A percentile compares a stretch with the other conserved stretches of the same genome.
These are phyloP conservation scores for Ophion ventricosus DNA, from an alignment of 2,888 invertebrate genomes.

Conservation along the genomic window DNA sequence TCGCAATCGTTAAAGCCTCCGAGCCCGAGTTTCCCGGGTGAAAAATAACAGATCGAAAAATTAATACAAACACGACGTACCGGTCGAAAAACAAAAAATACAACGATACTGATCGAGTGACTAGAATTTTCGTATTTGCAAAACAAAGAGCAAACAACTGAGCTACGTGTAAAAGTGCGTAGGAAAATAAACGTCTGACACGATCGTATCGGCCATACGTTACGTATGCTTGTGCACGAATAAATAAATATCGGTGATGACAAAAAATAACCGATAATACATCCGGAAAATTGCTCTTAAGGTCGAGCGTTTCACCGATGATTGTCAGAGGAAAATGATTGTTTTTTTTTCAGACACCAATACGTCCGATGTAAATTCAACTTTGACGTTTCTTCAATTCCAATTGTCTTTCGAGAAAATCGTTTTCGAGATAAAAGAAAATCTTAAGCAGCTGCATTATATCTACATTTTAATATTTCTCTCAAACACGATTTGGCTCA, in stretches of 20 bases:
- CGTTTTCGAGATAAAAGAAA: too few relatives aligned
- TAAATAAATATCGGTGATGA: background rate
- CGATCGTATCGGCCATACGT: background rate
- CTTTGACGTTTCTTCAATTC: too few relatives aligned
- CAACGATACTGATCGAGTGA: background rate
- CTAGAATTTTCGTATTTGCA: conserved; percentile 28
- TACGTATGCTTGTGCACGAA: background rate
- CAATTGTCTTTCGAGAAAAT: background rate
- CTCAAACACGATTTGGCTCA: background rate
- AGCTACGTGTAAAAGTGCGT: conserved; percentile 51
- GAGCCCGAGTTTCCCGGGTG: background rate
- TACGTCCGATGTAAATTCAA: background rate
- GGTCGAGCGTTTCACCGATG: background rate
- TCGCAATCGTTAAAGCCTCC: conserved; percentile 46
- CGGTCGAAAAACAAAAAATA: conserved; percentile 11
- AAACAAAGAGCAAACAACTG: conserved; percentile 27
- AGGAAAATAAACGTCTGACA: conserved; percentile 45
- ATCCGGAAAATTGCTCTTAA: background rate
- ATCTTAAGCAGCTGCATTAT: background rate
- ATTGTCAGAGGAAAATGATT: background rate
- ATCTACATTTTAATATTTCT: background rate
- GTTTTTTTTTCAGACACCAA: background rate
- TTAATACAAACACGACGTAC: background rate
- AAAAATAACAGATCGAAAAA: conserved; percentile 14
- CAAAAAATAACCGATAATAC: background rate